Conservation (phyloP, 2,797 vertebrate species). For the Myripristis jacobus region DNA sequence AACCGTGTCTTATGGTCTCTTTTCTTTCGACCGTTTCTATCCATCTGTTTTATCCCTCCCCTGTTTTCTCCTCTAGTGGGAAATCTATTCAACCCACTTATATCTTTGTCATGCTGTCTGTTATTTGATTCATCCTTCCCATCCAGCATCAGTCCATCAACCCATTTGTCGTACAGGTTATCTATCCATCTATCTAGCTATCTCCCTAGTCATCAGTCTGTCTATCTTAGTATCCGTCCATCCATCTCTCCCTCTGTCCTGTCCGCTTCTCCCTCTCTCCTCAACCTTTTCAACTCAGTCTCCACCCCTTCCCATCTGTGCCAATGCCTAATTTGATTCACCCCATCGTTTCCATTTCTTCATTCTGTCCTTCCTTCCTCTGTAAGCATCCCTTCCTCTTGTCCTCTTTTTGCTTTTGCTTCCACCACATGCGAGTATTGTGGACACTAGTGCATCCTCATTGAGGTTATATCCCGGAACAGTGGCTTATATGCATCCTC, state of each 20-base stretch:
- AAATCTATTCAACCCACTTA: slow-evolving; percentile 43
- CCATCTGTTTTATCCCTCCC: slow-evolving; percentile 51
- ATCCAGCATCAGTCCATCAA: slow-evolving; percentile 33
- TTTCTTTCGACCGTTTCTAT: slow-evolving; percentile 50
- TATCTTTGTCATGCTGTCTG: slow-evolving; percentile 53
- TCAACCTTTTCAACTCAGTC: slow-evolving; percentile 44
- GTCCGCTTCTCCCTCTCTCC: slow-evolving; percentile 27
- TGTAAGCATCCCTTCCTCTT: slow-evolving; percentile 37
- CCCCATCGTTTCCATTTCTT: slow-evolving; percentile 51
- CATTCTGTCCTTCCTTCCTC: slow-evolving; percentile 46
- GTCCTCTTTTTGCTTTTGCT: slow-evolving; percentile 35
- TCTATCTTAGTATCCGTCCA: slow-evolving; percentile 26
- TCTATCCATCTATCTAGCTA: slow-evolving; percentile 24
- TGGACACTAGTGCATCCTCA: slow-evolving; percentile 27
- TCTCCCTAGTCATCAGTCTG: slow-evolving; percentile 38
- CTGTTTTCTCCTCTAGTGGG: slow-evolving; percentile 42
- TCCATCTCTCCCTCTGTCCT: slow-evolving; percentile 26
- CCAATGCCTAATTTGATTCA: slow-evolving; percentile 56
- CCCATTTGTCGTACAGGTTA: slow-evolving; percentile 34
- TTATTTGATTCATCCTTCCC: slow-evolving; percentile 20
- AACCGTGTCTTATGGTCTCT: slow-evolving; percentile 52
- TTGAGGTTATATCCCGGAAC: slow-evolving; percentile 36
- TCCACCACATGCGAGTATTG: slow-evolving; percentile 23
- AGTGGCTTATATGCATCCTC: slow-evolving; percentile 28
- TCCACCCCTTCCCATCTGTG: slow-evolving; percentile 57